Percentiles rank a stretch among this genome's conserved stretches.
phyloP scores from a whole-genome alignment of 2,797 vertebrate species.

The Dendrocincla fuliginosa region DNA sequence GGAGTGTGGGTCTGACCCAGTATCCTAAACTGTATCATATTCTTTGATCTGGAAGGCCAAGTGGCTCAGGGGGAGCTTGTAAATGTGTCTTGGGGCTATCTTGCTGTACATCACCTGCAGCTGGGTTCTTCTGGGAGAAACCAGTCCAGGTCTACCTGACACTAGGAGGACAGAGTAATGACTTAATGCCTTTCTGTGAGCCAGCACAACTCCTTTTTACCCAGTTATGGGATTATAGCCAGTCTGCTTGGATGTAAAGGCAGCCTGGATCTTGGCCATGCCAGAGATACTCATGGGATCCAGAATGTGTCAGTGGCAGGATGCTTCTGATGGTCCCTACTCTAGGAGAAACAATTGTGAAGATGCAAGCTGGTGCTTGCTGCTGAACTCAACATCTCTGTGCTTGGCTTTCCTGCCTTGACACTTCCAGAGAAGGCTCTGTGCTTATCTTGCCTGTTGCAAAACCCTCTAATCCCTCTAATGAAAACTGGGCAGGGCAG shows the following conservation, averaged over 20 bases:
- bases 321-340: background rate
- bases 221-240: background rate
- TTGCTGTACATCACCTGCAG: background rate
- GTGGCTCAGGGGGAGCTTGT: background rate
- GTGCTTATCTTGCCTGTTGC: background rate
- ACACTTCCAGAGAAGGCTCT: background rate
- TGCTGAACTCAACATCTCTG: background rate
- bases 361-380: background rate
- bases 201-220: background rate
- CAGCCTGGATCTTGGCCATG: background rate
- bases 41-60: background rate
- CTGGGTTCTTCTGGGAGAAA: background rate
- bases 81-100: rapidly evolving
- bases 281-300: background rate
- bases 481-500: background rate
- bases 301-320: background rate
- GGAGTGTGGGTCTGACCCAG: background rate
- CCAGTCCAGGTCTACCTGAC: background rate
- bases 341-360: background rate
- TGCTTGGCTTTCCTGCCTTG: background rate
- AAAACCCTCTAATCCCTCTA: background rate
- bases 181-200: background rate
- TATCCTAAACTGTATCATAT: rapidly evolving
- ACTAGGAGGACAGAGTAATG: background rate
- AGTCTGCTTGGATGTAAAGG: background rate